A percentile compares a stretch with the other conserved stretches of the same genome.
Evolutionary conservation across 1,140 invertebrate genomes (phyloP).

Genomic region (Cherax quadricarinatus): DNA sequence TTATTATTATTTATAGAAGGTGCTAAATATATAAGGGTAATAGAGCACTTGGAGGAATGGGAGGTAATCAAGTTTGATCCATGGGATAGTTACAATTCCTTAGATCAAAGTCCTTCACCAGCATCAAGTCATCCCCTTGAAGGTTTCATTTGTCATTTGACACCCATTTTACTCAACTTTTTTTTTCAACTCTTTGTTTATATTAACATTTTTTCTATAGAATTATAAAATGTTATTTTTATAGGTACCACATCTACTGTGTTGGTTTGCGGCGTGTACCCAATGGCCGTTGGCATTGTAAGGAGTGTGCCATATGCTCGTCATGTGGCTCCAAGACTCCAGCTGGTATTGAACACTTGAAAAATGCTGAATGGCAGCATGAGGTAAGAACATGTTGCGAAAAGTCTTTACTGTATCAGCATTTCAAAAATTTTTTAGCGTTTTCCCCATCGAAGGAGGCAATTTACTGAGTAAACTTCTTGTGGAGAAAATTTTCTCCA

Average conservation of each 20-base stretch:
- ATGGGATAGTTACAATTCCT: no score
- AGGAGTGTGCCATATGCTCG: conserved; percentile 85
- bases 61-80: no score
- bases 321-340: conserved; percentile 80
- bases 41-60: no score
- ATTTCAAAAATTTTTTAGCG: not conserved
- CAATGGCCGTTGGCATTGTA: conserved; percentile 93
- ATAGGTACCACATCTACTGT: conserved; percentile 92
- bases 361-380: conserved; percentile 79
- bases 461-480: not conserved
- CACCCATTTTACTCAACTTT: no score
- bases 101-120: no score
- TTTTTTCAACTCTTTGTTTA: no score
- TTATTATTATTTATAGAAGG: no score
- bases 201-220: no score
- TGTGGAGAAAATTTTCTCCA: no score
- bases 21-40: no score
- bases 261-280: conserved; percentile 90
- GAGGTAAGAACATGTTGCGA: conserved; percentile 74
- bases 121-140: no score
- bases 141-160: no score
- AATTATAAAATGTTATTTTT: not conserved
- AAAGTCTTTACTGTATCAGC: conserved; percentile 38
- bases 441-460: not conserved
- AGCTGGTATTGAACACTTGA: conserved; percentile 76